Base-by-base conservation (phyloP, 2,113 vertebrate species). In the Hippocampus comes region DNA sequence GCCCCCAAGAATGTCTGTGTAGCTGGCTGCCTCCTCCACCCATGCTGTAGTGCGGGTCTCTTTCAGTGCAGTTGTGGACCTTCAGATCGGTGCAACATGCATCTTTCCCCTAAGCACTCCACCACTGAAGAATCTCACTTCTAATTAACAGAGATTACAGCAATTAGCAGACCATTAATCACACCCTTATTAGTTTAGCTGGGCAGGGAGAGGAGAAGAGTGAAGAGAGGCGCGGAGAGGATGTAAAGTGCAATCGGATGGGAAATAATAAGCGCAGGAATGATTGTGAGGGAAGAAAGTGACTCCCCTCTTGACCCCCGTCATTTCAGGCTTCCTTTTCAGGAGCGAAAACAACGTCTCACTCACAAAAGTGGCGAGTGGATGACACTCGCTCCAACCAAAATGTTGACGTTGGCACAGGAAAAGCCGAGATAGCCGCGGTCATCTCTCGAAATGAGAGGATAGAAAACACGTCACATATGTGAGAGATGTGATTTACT, bases 141-240 rank as follows among this genome's bases (percentile, higher is more conserved):
- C 87, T 90, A 90, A 92, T 91, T 89, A 90, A 88, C 86, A 73
- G 80, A 91, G 87, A 93, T 92, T 92, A 92, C 87, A 87, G 86
- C 88, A 93, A 92, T 93, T 91, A 92, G 89, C 88, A 84, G 87
- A 90, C 88, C 76, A 91, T 91, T 91, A 90, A 91, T 93, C 89
- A 91, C 89, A 85, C 76, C 85, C 89, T 90, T 90, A 91, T 91
- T 92, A 90, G 87, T 90, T 91, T 91, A 90, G 84, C 86, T 85
- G 86, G 87, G 80, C 81, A 87, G 79, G 77, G 79, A 84, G 85
- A 83, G 42, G 56, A 71, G 46, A 61, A 63, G 75, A 76, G 80
- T 63, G 83, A 65, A 66, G 77, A 72, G 76, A 78, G 64, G 70
- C 80, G 79, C 73, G 66, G 79, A 70, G 69, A 74, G 82, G 27